A percentile compares a stretch with the other conserved stretches of the same genome.
Evolutionary conservation across 2,113 vertebrate species (phyloP).

Genomic region (Anser cygnoides): DNA sequence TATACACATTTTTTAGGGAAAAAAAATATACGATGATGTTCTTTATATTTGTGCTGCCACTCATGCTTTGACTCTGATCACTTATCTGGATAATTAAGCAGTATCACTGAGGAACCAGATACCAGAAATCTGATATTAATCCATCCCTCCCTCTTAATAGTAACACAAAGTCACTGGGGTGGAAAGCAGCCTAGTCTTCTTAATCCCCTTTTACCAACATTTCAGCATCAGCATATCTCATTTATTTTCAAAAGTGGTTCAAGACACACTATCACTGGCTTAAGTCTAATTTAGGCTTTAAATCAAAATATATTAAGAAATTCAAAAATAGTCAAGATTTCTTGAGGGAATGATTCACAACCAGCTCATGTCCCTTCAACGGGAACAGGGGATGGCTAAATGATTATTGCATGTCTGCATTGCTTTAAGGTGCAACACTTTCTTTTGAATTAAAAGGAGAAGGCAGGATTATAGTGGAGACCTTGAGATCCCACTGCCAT

Average conservation of each 20-base stretch:
- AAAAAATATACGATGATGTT: slow-evolving; percentile 13
- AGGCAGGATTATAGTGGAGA: slow-evolving; percentile 28
- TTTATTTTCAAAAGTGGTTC: slow-evolving; percentile 71
- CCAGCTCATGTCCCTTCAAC: slow-evolving; percentile 35
- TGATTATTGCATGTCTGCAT: slow-evolving; percentile 34
- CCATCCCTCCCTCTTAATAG: slow-evolving; percentile 77
- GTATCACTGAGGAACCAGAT: slow-evolving; percentile 82
- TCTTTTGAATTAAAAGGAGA: slow-evolving; percentile 55
- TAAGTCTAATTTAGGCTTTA: slow-evolving; percentile 72
- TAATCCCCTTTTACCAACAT: slow-evolving; percentile 74
- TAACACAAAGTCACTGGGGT: slow-evolving; percentile 48
- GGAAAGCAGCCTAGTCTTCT: slow-evolving; percentile 73
- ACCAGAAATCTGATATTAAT: slow-evolving; percentile 84
- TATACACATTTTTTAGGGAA: slow-evolving; percentile 36
- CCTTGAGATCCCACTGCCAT: slow-evolving; percentile 47
- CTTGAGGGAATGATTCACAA: slow-evolving; percentile 41
- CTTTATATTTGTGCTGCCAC: slow-evolving; percentile 65
- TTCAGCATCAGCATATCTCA: slow-evolving; percentile 63
- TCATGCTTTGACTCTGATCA: slow-evolving; percentile 78
- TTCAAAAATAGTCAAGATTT: slow-evolving; percentile 49
- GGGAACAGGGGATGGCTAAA: neutral
- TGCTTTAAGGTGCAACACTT: slow-evolving; percentile 41
- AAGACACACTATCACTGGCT: slow-evolving; percentile 43
- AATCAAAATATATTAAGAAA: slow-evolving; percentile 61
- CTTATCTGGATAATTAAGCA: slow-evolving; percentile 86